Percentiles rank a stretch among this genome's conserved stretches.
phyloP scores from a whole-genome alignment of 1,140 invertebrate genomes.

The Neuroterus valhalla region DNA sequence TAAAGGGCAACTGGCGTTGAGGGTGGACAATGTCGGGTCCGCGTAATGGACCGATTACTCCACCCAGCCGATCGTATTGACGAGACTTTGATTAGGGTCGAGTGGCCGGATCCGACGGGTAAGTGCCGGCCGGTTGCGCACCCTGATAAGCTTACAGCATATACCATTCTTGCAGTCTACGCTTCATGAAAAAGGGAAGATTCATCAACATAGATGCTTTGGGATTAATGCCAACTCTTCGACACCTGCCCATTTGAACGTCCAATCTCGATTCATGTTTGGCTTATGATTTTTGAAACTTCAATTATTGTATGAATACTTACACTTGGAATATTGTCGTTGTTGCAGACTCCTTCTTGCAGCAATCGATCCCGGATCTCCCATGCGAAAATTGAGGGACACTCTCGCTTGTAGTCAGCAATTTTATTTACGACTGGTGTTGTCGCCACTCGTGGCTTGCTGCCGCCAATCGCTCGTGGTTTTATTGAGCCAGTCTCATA shows the following conservation, averaged over 20 bases:
- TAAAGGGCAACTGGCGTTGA: conserved; percentile 44
- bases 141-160: conserved; percentile 53
- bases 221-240: conserved; percentile 25
- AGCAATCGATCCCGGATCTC: conserved; percentile 97
- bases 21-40: conserved; percentile 70
- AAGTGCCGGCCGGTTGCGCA: conserved; percentile 61
- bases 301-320: conserved; percentile 78
- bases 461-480: conserved; percentile 95
- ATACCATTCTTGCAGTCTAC: background rate
- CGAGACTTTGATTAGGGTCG: conserved; percentile 76
- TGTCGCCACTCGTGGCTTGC: conserved; percentile 97
- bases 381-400: conserved; percentile 98
- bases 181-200: background rate
- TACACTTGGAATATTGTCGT: conserved; percentile 99
- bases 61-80: conserved; percentile 72
- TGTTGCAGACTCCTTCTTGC: conserved; percentile 97
- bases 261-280: background rate
- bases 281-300: background rate
- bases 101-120: conserved; percentile 72
- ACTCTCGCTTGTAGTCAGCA: conserved; percentile 96
- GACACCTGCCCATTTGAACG: conserved; percentile 3
- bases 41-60: conserved; percentile 75
- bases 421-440: conserved; percentile 95
- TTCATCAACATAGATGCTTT: conserved; percentile 6
- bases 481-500: conserved; percentile 99